Conservation (phyloP, 1,140 invertebrate species). For the Tachypleus tridentatus region DNA sequence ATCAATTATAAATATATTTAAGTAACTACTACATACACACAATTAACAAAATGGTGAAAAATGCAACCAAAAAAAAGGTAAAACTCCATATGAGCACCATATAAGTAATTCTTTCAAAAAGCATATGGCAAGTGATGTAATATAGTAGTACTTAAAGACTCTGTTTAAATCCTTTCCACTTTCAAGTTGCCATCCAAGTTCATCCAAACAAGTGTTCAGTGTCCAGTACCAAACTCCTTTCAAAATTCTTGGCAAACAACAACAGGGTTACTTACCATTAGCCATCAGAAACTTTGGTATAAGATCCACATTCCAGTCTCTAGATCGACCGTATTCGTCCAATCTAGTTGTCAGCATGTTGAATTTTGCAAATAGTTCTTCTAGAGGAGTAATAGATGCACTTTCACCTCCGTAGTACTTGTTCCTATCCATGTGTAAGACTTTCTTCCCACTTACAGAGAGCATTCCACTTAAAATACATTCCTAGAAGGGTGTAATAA, state of each 20-base stretch:
- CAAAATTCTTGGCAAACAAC: background rate
- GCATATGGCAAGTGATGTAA: background rate
- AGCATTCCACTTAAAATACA: constrained; percentile 98
- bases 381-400: constrained; percentile 95
- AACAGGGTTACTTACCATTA: constrained; percentile 47
- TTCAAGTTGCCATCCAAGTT: background rate
- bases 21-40: too few species aligned
- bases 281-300: constrained; percentile 99
- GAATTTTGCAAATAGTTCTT: constrained; percentile 84
- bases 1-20: too few species aligned
- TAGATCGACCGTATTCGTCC: constrained; percentile 70
- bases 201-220: background rate
- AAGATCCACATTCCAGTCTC: constrained; percentile 99
- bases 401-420: constrained; percentile 99
- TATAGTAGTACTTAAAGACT: background rate
- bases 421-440: constrained; percentile 98
- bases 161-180: background rate
- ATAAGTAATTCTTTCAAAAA: background rate
- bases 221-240: background rate
- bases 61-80: too few species aligned
- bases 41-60: too few species aligned
- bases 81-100: too few species aligned
- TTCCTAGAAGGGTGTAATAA: constrained; percentile 45
- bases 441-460: constrained; percentile 95
- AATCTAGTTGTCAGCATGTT: constrained; percentile 59